Base-by-base conservation (phyloP, 2,113 vertebrate genomes). In the Cinclus cinclus region DNA sequence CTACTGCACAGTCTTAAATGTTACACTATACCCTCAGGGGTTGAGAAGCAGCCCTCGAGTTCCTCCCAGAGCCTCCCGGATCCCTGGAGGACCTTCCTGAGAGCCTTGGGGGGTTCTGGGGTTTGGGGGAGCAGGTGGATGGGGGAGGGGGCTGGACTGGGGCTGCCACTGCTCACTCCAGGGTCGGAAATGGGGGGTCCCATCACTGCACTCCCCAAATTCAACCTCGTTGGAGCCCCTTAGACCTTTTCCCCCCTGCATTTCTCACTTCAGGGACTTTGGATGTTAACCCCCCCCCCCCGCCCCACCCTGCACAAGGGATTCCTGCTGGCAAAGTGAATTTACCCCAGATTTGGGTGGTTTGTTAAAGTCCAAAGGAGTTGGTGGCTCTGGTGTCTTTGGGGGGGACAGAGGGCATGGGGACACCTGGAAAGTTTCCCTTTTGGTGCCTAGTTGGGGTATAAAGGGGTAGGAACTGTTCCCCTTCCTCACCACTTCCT, bases 191-290 rank as follows among this genome's bases (percentile, higher is more conserved):
- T 44, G 42, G 42, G 42, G 42, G 42, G 42, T 44, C 42, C 42
- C 42, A 19, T 16, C 42, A 44, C 42, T 44, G 17, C 42, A 44
- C 42, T 30, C 49, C n/a, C 42, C 25, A 58, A 81, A 58, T 58
- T 81, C 64, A 39, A 28, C 63, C n/a, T 33, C 4, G 0, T 6
- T 33, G 44, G 13, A 49, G 35, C 7, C 21, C 10, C 13, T 70
- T 4, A 4, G 11, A 12, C 6, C 3, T 42, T 35, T 19, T 13
- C 23, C 1, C 30, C 13, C 11, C 19, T 28, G 42, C 15, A 6
- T 41, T 59, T 58, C 41, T 37, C 37, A 6, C 56, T 44, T 6
- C 33, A 3, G 37, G 31, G 56, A 8, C 3, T 15, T 25, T 1
- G 30, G 24, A 69, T 20, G 13, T 41, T 8, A 16, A 41, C 8